Evolutionary conservation across 2,888 invertebrate genomes (phyloP).

Genomic region (Tetragonisca angustula): DNA sequence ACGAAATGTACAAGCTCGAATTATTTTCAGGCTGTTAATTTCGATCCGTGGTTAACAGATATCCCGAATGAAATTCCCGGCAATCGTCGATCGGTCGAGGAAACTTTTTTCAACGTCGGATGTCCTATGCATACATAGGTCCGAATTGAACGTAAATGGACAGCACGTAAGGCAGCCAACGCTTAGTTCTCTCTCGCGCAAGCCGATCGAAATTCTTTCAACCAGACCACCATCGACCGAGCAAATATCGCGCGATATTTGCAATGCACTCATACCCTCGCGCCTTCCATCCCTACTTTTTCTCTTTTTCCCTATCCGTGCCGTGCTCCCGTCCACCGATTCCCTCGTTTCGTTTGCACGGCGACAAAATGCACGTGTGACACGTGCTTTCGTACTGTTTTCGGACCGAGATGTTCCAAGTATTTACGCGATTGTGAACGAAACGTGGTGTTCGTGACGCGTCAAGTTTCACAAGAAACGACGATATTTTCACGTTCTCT

Average conservation of each 20-base stretch:
- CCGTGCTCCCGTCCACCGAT: neutral
- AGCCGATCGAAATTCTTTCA: slow-evolving; percentile 62
- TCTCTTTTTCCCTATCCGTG: neutral
- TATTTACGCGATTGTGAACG: neutral
- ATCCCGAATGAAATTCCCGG: neutral
- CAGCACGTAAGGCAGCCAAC: neutral
- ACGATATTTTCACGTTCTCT: neutral
- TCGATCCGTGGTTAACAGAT: too few relatives aligned
- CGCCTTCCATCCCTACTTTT: slow-evolving; percentile 25
- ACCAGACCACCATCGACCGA: slow-evolving; percentile 59
- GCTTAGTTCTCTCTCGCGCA: slow-evolving; percentile 17
- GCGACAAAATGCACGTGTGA: slow-evolving; percentile 2
- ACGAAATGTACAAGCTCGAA: too few relatives aligned
- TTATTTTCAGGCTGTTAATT: too few relatives aligned
- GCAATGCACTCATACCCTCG: slow-evolving; percentile 64
- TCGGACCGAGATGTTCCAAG: neutral
- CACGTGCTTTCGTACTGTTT: neutral
- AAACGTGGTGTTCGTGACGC: neutral
- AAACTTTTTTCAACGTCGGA: too few relatives aligned
- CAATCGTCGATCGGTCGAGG: neutral
- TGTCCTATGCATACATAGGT: too few relatives aligned
- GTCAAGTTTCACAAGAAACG: too few relatives aligned
- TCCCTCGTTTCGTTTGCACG: slow-evolving; percentile 2
- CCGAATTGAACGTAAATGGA: neutral
- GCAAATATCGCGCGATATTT: slow-evolving; percentile 68